These are phyloP conservation scores for Campoplex nolae DNA, from an alignment of 2,888 invertebrate genomes.

Conservation along the genomic window DNA sequence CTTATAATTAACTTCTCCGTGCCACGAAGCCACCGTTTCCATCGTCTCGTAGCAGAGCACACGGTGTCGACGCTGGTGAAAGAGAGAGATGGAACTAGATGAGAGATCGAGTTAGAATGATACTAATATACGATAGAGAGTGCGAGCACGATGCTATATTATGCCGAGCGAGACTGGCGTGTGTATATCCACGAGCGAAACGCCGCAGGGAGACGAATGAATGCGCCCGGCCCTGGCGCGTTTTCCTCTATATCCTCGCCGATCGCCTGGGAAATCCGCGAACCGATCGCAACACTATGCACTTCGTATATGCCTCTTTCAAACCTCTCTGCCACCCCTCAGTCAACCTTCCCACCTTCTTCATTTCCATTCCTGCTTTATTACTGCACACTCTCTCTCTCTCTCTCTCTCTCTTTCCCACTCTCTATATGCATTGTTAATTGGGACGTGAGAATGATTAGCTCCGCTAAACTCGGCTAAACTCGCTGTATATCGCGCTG, in stretches of 20 bases:
- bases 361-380: conserved; percentile 1
- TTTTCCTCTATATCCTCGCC: conserved; percentile 33
- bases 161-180: conserved; percentile 40
- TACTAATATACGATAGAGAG: conserved; percentile 49
- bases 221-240: conserved; percentile 32
- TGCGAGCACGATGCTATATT: conserved; percentile 46
- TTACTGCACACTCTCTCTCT: not conserved
- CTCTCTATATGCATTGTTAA: conserved; percentile 57
- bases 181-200: conserved; percentile 39
- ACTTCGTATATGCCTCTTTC: conserved; percentile 41
- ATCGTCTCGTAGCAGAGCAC: conserved; percentile 71
- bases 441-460: conserved; percentile 59
- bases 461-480: conserved; percentile 13
- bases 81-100: conserved; percentile 36
- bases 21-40: conserved; percentile 83
- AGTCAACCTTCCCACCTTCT: not conserved
- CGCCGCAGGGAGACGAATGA: conserved; percentile 60
- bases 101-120: conserved; percentile 39
- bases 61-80: conserved; percentile 74
- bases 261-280: conserved; percentile 72
- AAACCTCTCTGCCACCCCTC: conserved; percentile 7
- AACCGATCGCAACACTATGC: conserved; percentile 55
- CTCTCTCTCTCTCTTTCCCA: too few relatives aligned
- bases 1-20: conserved; percentile 85
- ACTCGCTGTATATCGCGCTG: not conserved